Base-by-base conservation (phyloP, 1,140 invertebrate genomes). In the Drosophila sulfurigaster region DNA sequence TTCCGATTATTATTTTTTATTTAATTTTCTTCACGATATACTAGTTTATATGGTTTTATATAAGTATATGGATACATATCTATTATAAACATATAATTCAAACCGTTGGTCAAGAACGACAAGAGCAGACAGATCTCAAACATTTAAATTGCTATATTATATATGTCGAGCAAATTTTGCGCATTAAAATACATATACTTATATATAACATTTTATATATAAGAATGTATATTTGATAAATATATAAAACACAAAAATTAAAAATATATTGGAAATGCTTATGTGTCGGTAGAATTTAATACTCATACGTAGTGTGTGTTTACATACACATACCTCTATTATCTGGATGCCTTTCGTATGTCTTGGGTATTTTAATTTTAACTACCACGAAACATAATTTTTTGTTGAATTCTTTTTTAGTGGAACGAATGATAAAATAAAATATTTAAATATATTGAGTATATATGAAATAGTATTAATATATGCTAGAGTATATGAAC, bases 31-130 rank as follows among this genome's bases (percentile, higher is more conserved):
- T 45, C 11, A 35, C 15, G 28, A 41, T 32, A 57, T 58, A 46
- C 7, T 10, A 38, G 16, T 25, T 32, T 65, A 35, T 30, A 1
- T 49, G 16, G 10, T 10, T 28, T 49, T 25, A n/a, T 30, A 5
- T 32, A 6, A n/a, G n/a, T 6, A 28, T 51, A 10, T 51, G 20
- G 2, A 20, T 46, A 15, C 1, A 49, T 51, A n/a, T 52, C 5
- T 41, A 10, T n/a, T 41, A 11, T 41, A n/a, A 32, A 7, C 11
- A 49, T 13, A 13, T 59, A n/a, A 49, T 54, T 41, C 4, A 72
- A 77, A 82, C 73, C 67, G 64, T 41, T 72, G 78, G 57, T 51
- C 48, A 60, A 59, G 77, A 78, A 64, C 78, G 69, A 75, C 83
- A 80, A 58, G 51, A 62, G 54, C 16, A 80, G 54, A 75, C 73